Evolutionary conservation across 1,140 invertebrate species (phyloP), one percentile per base, ranked within the genome.

Genomic region (Microvelia longipes): DNA sequence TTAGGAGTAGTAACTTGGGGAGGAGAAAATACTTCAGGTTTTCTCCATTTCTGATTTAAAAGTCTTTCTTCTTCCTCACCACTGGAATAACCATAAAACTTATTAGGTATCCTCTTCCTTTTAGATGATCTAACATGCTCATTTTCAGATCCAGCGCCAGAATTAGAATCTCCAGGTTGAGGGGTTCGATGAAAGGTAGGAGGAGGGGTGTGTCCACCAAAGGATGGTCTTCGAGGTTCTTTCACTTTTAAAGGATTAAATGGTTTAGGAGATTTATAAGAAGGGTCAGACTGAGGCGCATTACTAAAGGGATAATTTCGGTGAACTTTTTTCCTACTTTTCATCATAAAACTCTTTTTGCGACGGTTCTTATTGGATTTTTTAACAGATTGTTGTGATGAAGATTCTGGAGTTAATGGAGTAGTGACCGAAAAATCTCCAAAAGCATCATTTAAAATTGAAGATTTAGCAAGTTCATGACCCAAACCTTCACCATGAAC

Each of bases 1-100:
- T 64, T 64, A 1, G 62, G 73, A n/a, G 60, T 28, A 15, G 64
- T 27, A n/a, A 67, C 50, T 14, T 83, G 83, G 61, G 84, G 15
- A 13, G 28, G 24, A 30, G 61, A 27, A 50, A 30, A 25, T 28
- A 50, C 74, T 75, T 88, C 88, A 62, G 84, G 81, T 75, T 88
- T 88, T 71, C 85, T 81, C 84, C 86, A 88, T 74, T 88, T 88
- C 73, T 83, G 81, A 1, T 84, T 84, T 83, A 19, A 82, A 81
- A 72, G 15, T 27, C 86, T 88, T 1, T 87, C 85, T 15, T 81
- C 78, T 72, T 92, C 90, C 73, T 92, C 90, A 73, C 91, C 89
- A 75, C 89, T 91, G 0, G 89, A 90, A 77, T 92, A 91, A 1
- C 90, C 90, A 75, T 92, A 92, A 76, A 93, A 93, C 75, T 88